A percentile compares a stretch with the other conserved stretches of the same genome.
Conservation (phyloP, 2,113 vertebrate species). For the Psittacus erithacus region DNA sequence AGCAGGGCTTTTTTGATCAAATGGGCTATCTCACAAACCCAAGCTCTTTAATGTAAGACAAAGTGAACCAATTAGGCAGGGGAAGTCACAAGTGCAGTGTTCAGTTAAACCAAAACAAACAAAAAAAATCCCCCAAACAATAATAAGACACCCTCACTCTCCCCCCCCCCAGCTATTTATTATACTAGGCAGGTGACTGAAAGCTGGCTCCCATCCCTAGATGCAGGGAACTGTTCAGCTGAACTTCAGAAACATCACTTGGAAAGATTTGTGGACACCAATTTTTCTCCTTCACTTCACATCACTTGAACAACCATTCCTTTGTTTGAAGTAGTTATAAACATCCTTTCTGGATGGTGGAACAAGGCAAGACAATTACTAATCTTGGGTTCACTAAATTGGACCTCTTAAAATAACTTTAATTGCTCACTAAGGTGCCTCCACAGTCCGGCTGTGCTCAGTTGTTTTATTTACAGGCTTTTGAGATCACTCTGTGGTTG, state of each 20-base stretch:
- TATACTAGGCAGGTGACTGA: accelerated
- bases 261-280: neutral
- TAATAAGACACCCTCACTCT: too few relatives aligned
- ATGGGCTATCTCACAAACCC: neutral
- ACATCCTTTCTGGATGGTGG: neutral
- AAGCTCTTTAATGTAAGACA: neutral
- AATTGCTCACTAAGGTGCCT: neutral
- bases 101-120: neutral
- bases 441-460: neutral
- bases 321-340: neutral
- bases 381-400: neutral
- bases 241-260: neutral
- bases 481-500: neutral
- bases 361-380: neutral
- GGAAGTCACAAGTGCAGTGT: neutral
- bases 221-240: neutral
- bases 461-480: neutral
- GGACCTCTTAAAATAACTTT: neutral
- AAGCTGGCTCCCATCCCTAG: neutral
- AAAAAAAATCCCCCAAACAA: accelerated
- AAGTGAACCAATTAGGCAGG: neutral
- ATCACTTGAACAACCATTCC: neutral
- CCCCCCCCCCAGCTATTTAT: neutral
- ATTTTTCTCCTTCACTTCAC: neutral
- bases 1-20: neutral